Evolutionary conservation across 2,113 vertebrate species (phyloP), one percentile per base, ranked within the genome.

Genomic region (Catharus minimus): DNA sequence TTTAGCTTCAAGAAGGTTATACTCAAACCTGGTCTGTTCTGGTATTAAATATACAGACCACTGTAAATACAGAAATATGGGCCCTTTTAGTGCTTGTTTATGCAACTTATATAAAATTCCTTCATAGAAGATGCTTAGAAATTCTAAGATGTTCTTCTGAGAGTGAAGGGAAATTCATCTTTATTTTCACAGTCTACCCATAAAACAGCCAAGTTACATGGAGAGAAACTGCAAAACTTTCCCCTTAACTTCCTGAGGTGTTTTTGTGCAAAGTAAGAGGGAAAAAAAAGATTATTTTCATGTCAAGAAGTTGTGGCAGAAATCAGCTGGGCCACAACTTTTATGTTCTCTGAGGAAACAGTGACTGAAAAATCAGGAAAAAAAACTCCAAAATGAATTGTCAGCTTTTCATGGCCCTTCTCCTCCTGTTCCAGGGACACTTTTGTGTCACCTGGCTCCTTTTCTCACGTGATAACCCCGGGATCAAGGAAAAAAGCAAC

Each of bases 311-410:
- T 43, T 32, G 38, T 7, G 28, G 21, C 2, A 47, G 6, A 46
- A 61, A 33, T 65, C 26, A 62, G 28, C 41, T 41, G 56, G 36
- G 30, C 36, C 22, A 10, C 15, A 14, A 32, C 49, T 73, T 52
- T 57, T 15, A 27, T 0, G 0, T 24, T 55, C 82, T 82, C 19
- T 14, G 50, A 62, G 86, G 61, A 87, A 89, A 62, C n/a, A 23
- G 6, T 4, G 15, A 55, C 16, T 11, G 43, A 65, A 92, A 96
- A 96, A 89, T 36, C 88, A 96, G 93, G 93, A 95, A 97, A 89
- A 38, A 38, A 38, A 38, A 38, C 38, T 71, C 43, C 30, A 36
- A 95, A 94, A 27, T 64, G 32, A 18, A 38, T 47, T 11, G 60
- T 84, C 78, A 97, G 92, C 82, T 64, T 81, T 95, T 92, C 88